These are phyloP conservation scores for Gymnoscopelus microlampas DNA, from an alignment of 2,797 vertebrate species.

Conservation along the genomic window DNA sequence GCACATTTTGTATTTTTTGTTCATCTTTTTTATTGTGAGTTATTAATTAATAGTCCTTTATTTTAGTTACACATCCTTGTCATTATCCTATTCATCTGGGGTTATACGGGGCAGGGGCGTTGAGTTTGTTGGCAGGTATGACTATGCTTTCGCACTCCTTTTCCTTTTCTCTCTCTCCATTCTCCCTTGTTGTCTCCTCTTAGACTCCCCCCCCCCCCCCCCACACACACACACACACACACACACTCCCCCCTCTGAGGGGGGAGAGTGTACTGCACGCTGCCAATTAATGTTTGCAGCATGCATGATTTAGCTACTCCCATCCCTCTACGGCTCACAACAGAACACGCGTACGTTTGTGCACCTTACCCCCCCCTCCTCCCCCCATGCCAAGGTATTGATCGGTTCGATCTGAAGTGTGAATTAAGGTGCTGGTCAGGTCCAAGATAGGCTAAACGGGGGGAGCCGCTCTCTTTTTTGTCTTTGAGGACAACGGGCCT, in stretches of 20 bases:
- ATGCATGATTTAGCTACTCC: conserved; percentile 80
- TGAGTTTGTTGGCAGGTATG: too few species aligned
- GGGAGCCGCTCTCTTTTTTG: conserved; percentile 63
- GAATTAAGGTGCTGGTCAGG: conserved; percentile 81
- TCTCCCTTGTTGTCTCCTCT: too few species aligned
- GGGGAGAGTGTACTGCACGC: conserved; percentile 67
- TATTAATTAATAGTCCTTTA: too few species aligned
- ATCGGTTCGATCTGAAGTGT: conserved; percentile 71
- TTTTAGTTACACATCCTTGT: too few species aligned
- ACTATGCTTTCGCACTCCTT: too few species aligned
- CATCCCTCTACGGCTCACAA: conserved; percentile 66
- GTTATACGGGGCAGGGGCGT: too few species aligned
- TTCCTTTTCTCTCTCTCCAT: too few species aligned
- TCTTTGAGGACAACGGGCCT: conserved; percentile 66
- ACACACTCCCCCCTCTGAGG: background rate
- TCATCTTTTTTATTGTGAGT: too few species aligned
- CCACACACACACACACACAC: conserved; percentile 6
- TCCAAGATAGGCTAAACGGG: conserved; percentile 73
- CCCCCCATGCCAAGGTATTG: conserved; percentile 60
- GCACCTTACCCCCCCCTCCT: conserved; percentile 41
- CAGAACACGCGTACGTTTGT: conserved; percentile 50
- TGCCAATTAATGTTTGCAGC: conserved; percentile 78
- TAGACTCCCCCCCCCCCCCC: too few species aligned
- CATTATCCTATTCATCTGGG: too few species aligned
- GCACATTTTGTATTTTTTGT: too few species aligned